Percentiles rank a stretch among this genome's conserved stretches.
Conservation (phyloP, 2,113 vertebrate species). For the Tympanuchus pallidicinctus region DNA sequence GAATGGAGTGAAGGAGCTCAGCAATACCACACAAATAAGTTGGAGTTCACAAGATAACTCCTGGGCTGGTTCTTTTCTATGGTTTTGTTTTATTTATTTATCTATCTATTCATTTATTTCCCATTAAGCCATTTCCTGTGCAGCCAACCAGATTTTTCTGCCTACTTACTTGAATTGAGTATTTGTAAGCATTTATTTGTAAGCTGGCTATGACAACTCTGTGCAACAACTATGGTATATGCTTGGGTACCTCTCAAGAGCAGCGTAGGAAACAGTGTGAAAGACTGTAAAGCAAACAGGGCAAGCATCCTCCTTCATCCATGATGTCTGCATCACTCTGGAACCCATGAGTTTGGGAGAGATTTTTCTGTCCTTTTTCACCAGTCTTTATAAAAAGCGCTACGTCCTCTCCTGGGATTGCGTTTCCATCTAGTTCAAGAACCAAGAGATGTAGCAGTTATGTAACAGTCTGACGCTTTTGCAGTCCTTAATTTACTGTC, state of each 20-base stretch:
- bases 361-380: background rate
- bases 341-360: background rate
- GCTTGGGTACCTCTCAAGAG: background rate
- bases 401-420: background rate
- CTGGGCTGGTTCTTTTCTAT: background rate
- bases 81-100: background rate
- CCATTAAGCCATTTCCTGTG: background rate
- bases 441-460: background rate
- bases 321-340: background rate
- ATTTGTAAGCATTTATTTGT: background rate
- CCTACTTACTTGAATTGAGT: background rate
- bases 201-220: background rate
- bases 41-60: background rate
- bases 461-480: slow-evolving; percentile 24
- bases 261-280: background rate
- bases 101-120: background rate
- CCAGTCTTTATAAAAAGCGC: background rate
- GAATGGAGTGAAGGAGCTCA: background rate
- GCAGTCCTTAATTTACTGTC: slow-evolving; percentile 1
- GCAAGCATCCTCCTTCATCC: background rate
- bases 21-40: background rate
- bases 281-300: background rate
- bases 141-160: background rate
- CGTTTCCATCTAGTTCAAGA: background rate
- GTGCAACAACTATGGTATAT: background rate